Evolutionary conservation across 2,797 vertebrate genomes (phyloP), one percentile per base, ranked within the genome.

Genomic region (Schizopygopsis pylzovi): DNA sequence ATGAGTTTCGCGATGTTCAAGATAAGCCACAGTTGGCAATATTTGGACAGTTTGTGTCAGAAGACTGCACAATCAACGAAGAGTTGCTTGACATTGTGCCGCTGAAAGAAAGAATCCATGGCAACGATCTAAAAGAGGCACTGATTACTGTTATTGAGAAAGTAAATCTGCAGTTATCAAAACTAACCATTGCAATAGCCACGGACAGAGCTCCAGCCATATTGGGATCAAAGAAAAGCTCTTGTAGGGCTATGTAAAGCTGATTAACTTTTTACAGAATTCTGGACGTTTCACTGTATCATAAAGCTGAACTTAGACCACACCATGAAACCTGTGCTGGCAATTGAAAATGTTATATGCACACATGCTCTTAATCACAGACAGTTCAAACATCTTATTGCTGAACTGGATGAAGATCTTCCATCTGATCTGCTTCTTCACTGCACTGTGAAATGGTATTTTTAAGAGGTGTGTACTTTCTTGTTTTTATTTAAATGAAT

Each of bases 31-130:
- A 47, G 45, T 47, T 47, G 11, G 11, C 59, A 86, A 79, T 84
- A 88, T 86, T 89, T 89, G 77, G 49, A 87, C 49, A 47, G 81
- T 85, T 59, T 81, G 79, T 88, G 77, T 89, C 85, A 88, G 59
- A 90, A 0, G 83, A 91, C 6, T 86, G 88, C 73, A 10, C 83
- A n/a, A 83, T 88, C 11, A 85, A 89, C 61, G 87, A 90, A 77
- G 71, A 91, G 45, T 83, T 90, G 25, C 88, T 91, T 83, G 85
- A 89, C 61, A 88, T 87, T 83, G 83, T 89, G 39, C 84, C 75
- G 78, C 87, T 90, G 59, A 91, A 89, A 89, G 84, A 89, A 45
- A 89, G 86, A 70, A 89, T 87, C 56, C 43, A 28, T 86, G 84
- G 83, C 82, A 91, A 87, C 10, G 87, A 88, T 81, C 59, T 90